These are phyloP conservation scores for Labeo calbasu DNA, from an alignment of 2,797 vertebrate species.

Conservation along the genomic window DNA sequence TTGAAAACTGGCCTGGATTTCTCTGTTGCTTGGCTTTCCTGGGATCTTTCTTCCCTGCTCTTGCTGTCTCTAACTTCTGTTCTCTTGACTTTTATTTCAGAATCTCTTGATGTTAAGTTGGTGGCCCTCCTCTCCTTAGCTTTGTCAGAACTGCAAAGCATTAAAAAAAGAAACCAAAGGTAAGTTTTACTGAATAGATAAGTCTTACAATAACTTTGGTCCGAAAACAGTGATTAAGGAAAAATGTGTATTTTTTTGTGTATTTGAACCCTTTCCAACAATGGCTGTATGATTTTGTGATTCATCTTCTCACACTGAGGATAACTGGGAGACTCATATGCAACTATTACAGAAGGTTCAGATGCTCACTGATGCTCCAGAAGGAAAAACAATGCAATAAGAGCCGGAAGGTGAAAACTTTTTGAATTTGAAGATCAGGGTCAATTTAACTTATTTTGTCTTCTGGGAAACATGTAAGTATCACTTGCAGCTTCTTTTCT, in stretches of 20 bases:
- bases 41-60: background rate
- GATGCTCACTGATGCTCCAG: too few relatives aligned
- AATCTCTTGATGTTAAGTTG: background rate
- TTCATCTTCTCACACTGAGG: too few relatives aligned
- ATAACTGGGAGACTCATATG: too few relatives aligned
- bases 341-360: too few relatives aligned
- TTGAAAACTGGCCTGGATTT: background rate
- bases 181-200: background rate
- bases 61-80: background rate
- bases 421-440: too few relatives aligned
- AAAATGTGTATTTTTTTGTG: background rate
- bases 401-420: too few relatives aligned
- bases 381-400: too few relatives aligned
- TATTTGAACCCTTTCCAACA: too few relatives aligned
- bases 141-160: slow-evolving; percentile 31
- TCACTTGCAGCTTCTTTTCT: too few relatives aligned
- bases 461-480: too few relatives aligned
- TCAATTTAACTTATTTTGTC: too few relatives aligned
- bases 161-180: background rate
- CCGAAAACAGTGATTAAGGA: background rate
- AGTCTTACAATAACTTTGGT: background rate
- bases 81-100: background rate
- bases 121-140: background rate
- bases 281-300: too few relatives aligned
- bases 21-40: background rate